Percentiles rank a stretch among this genome's conserved stretches.
Conservation (phyloP, 1,140 invertebrate genomes). For the Drosophila burlai region DNA sequence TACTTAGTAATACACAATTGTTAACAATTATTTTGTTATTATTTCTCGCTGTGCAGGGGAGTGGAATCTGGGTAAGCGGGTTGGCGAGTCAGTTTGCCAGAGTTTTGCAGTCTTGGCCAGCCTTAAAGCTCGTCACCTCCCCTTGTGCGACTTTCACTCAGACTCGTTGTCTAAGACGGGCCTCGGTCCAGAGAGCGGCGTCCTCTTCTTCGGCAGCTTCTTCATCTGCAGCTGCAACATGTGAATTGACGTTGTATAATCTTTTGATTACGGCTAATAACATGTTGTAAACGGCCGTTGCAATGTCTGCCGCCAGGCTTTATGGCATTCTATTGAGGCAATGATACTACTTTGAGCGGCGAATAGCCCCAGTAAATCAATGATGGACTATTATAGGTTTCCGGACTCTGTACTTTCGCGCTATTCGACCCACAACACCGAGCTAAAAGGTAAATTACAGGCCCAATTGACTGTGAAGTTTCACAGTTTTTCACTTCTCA, state of each 20-base stretch:
- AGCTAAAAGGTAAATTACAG: constrained; percentile 32
- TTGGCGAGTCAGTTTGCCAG: constrained; percentile 63
- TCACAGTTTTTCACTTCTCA: constrained; percentile 36
- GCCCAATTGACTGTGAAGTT: constrained; percentile 63
- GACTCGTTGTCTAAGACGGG: constrained; percentile 23
- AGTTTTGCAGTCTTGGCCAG: constrained; percentile 21
- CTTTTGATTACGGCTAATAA: constrained; percentile 61
- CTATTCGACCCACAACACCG: constrained; percentile 9
- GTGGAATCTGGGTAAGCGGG: constrained; percentile 71
- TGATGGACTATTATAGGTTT: constrained; percentile 34
- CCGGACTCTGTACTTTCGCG: constrained; percentile 10
- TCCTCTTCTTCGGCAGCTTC: constrained; percentile 36
- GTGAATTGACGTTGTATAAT: constrained; percentile 65
- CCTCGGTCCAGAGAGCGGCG: constrained; percentile 15
- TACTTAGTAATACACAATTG: not conserved
- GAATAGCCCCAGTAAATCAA: constrained; percentile 30
- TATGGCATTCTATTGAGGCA: constrained; percentile 37
- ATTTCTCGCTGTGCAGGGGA: constrained; percentile 33
- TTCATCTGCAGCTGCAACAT: constrained; percentile 40
- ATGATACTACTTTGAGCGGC: constrained; percentile 14
- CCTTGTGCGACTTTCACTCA: constrained; percentile 62
- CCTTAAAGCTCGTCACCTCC: constrained; percentile 33
- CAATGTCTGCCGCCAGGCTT: constrained; percentile 21
- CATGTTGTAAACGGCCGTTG: constrained; percentile 43
- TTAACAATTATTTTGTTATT: not conserved